Conservation (phyloP, 2,888 invertebrate species). For the Himalopsyche anomala region DNA sequence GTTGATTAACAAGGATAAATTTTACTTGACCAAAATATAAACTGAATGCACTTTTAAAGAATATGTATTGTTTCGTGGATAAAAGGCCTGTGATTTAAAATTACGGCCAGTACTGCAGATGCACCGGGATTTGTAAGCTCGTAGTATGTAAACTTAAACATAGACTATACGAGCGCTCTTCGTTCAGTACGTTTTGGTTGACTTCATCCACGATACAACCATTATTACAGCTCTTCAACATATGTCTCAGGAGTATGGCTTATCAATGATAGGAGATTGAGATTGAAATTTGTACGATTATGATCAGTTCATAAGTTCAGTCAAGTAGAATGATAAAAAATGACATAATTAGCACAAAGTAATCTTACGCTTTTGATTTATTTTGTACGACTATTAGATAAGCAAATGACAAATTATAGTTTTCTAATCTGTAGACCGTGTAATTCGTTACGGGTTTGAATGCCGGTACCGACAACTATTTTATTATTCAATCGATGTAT, state of each 20-base stretch:
- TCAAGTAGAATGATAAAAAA: neutral
- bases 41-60: no score
- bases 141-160: neutral
- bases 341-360: no score
- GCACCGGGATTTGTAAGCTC: slow-evolving; percentile 10
- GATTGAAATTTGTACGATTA: neutral
- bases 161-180: neutral
- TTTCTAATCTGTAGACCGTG: no score
- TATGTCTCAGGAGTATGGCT: neutral
- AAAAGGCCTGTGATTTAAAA: neutral
- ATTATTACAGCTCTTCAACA: neutral
- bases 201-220: neutral
- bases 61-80: no score
- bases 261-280: neutral
- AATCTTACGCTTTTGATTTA: no score
- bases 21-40: no score
- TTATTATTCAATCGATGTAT: no score
- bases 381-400: no score
- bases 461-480: no score
- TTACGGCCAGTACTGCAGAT: neutral
- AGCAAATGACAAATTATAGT: no score
- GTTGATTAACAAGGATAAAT: no score
- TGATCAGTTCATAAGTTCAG: neutral
- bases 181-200: neutral
- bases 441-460: no score